Percentiles rank a stretch among this genome's conserved stretches.
phyloP scores from a whole-genome alignment of 2,888 invertebrate genomes.

The Sinopyrophorus schimmeli region DNA sequence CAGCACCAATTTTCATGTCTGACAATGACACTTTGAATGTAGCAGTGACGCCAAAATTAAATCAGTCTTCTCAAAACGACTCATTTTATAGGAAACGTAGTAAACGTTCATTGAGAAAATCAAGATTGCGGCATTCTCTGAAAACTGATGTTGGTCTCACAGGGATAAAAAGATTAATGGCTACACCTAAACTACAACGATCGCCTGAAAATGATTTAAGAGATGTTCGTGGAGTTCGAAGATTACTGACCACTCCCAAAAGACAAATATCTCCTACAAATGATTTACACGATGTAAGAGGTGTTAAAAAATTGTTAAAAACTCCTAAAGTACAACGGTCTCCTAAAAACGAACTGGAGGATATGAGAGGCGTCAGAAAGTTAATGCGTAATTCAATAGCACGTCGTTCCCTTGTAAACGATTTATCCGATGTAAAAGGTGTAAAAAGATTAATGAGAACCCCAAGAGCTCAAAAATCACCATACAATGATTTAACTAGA shows the following conservation, averaged over 20 bases:
- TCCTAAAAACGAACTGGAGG: slow-evolving; percentile 18
- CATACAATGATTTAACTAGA: slow-evolving; percentile 51
- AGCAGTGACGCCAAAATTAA: too few species aligned
- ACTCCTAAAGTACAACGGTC: slow-evolving; percentile 36
- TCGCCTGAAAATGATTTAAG: slow-evolving; percentile 35
- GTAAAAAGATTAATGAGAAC: slow-evolving; percentile 40
- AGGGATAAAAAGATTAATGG: background rate
- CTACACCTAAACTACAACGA: slow-evolving; percentile 25
- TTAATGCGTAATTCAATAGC: too few species aligned
- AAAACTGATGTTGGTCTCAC: too few species aligned
- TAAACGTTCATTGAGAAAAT: too few species aligned
- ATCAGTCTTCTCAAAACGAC: too few species aligned
- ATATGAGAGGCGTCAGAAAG: background rate
- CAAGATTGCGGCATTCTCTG: too few species aligned
- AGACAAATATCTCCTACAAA: slow-evolving; percentile 45
- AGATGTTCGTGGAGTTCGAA: slow-evolving; percentile 23
- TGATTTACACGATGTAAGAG: slow-evolving; percentile 54
- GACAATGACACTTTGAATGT: too few species aligned
- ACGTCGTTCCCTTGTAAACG: too few species aligned
- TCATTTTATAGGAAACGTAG: too few species aligned
- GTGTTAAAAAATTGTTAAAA: slow-evolving; percentile 49
- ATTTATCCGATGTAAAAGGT: slow-evolving; percentile 20
- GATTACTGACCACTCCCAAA: slow-evolving; percentile 20
- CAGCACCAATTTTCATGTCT: too few species aligned
- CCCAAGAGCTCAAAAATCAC: slow-evolving; percentile 42